A percentile compares a stretch with the other conserved stretches of the same genome.
Evolutionary conservation across 1,140 invertebrate species (phyloP).

Genomic region (Leptopilina clavipes): DNA sequence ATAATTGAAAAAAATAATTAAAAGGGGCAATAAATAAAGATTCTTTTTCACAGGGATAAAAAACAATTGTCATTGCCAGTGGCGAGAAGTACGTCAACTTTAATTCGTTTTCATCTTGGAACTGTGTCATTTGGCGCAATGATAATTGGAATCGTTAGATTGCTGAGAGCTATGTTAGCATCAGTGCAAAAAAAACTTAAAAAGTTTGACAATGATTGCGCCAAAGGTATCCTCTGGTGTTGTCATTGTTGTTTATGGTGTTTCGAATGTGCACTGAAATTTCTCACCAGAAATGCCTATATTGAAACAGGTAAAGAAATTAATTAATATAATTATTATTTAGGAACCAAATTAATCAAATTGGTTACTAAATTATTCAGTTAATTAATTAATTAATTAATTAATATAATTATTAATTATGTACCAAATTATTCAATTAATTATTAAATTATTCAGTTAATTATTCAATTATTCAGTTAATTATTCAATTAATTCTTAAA

Average conservation of each 20-base stretch:
- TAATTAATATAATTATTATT: too few relatives aligned
- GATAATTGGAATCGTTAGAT: slow-evolving; percentile 82
- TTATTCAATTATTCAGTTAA: neutral
- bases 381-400: slow-evolving; percentile 40
- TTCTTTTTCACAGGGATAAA: slow-evolving; percentile 78
- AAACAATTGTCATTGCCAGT: slow-evolving; percentile 77
- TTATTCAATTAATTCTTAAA: too few relatives aligned
- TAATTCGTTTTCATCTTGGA: slow-evolving; percentile 84
- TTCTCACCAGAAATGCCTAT: slow-evolving; percentile 85
- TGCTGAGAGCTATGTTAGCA: slow-evolving; percentile 78
- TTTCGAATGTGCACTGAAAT: slow-evolving; percentile 84
- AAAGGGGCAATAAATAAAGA: slow-evolving; percentile 37
- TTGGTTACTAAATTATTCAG: too few relatives aligned
- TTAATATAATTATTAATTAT: too few relatives aligned
- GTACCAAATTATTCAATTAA: too few relatives aligned
- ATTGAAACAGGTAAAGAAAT: slow-evolving; percentile 82
- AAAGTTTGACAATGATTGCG: slow-evolving; percentile 67
- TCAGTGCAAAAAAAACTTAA: slow-evolving; percentile 69
- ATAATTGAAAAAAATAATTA: neutral
- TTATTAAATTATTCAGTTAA: too few relatives aligned
- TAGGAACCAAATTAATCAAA: too few relatives aligned
- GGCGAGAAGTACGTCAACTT: slow-evolving; percentile 74
- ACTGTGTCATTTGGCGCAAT: slow-evolving; percentile 86
- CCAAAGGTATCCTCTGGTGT: slow-evolving; percentile 74
- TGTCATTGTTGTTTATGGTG: slow-evolving; percentile 85